Evolutionary conservation across 2,888 invertebrate genomes (phyloP).

Genomic region (Erebia palarica): DNA sequence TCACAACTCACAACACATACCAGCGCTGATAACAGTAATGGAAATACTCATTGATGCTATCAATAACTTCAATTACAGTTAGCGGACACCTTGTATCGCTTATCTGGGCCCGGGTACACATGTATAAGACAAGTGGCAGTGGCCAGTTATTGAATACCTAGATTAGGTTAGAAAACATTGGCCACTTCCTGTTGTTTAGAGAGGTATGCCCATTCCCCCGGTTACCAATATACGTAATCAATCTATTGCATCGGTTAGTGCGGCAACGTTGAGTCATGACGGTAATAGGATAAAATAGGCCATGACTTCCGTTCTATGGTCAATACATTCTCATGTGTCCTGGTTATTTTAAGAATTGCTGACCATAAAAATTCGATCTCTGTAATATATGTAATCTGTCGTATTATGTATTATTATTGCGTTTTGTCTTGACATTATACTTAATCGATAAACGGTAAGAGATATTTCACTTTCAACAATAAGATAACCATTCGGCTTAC

Average conservation of each 20-base stretch:
- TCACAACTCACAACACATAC: slow-evolving; percentile 74
- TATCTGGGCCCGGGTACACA: slow-evolving; percentile 45
- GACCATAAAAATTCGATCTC: neutral
- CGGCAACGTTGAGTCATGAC: neutral
- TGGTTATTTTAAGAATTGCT: neutral
- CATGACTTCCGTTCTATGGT: neutral
- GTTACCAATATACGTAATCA: neutral
- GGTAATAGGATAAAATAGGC: neutral
- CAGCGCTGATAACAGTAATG: slow-evolving; percentile 73
- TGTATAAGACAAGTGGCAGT: slow-evolving; percentile 38
- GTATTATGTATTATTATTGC: too few relatives aligned
- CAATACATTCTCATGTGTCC: neutral
- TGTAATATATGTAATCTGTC: neutral
- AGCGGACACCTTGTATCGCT: slow-evolving; percentile 61
- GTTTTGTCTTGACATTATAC: neutral
- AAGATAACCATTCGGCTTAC: slow-evolving; percentile 38
- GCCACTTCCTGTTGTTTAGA: neutral
- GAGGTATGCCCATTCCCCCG: neutral
- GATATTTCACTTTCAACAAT: slow-evolving; percentile 21
- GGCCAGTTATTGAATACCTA: slow-evolving; percentile 32
- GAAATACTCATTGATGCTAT: slow-evolving; percentile 67
- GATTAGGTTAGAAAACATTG: neutral
- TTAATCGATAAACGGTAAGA: neutral
- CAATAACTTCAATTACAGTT: slow-evolving; percentile 71
- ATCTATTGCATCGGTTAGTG: neutral